Conservation (phyloP, 1,140 invertebrate species). For the Drosophila ogumai region DNA sequence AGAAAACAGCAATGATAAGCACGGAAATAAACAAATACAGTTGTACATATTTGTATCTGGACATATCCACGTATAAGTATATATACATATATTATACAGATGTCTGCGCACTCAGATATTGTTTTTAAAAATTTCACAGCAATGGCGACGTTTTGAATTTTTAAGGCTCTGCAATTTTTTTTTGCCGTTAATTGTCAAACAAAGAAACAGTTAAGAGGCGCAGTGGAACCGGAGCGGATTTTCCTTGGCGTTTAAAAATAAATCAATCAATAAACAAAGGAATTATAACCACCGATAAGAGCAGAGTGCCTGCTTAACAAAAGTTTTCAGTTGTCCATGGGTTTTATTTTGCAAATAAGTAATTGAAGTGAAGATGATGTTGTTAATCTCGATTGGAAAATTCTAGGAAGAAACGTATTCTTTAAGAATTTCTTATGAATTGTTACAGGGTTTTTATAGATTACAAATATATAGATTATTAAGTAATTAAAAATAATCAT, state of each 20-base stretch:
- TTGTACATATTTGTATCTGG: not conserved
- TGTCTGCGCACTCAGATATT: constrained; percentile 23
- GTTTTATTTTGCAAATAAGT: constrained; percentile 6
- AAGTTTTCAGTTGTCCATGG: constrained; percentile 10
- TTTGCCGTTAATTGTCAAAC: constrained; percentile 36
- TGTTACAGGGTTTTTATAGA: too few relatives aligned
- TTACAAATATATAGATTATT: too few relatives aligned
- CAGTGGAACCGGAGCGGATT: constrained; percentile 14
- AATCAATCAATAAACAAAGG: constrained; percentile 68
- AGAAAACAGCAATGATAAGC: constrained; percentile 51
- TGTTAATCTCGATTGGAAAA: not conserved
- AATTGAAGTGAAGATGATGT: constrained; percentile 3
- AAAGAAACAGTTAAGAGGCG: constrained; percentile 61
- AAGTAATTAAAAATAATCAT: too few relatives aligned
- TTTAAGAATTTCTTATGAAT: too few relatives aligned
- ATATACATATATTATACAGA: constrained; percentile 5
- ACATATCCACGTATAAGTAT: constrained; percentile 7
- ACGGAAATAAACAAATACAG: constrained; percentile 31
- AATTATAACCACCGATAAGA: constrained; percentile 36
- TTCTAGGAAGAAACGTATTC: not conserved
- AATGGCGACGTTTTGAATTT: constrained; percentile 63
- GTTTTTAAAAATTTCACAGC: constrained; percentile 42
- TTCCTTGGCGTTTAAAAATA: constrained; percentile 49
- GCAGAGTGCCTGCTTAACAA: constrained; percentile 7
- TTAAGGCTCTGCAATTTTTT: constrained; percentile 30